Conservation (phyloP, 2,113 vertebrate species). For the Formicarius rufipectus region DNA sequence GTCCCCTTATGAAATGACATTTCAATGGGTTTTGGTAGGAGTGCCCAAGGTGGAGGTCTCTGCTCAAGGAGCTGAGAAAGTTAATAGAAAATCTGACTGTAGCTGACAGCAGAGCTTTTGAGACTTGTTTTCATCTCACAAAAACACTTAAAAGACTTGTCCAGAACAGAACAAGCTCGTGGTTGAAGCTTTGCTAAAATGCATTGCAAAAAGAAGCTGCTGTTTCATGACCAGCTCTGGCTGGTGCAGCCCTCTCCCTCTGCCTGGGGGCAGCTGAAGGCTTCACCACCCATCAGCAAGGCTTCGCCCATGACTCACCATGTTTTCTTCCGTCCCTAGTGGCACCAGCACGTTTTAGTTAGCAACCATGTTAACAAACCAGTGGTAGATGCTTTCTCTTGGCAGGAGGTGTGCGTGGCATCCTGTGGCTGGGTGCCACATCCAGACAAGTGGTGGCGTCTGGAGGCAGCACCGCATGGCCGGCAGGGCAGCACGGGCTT, state of each 20-base stretch:
- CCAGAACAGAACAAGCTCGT: neutral
- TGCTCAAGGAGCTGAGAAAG: neutral
- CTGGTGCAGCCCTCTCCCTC: neutral
- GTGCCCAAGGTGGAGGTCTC: neutral
- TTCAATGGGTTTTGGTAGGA: neutral
- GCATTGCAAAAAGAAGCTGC: neutral
- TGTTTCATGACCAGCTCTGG: accelerated
- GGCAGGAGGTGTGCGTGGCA: neutral
- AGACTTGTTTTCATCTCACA: neutral
- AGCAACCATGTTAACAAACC: neutral
- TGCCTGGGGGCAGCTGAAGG: neutral
- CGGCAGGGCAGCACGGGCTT: accelerated
- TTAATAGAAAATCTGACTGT: neutral
- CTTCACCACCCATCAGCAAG: neutral
- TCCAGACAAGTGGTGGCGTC: neutral
- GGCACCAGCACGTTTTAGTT: neutral
- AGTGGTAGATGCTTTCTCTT: neutral
- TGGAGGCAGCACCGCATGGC: neutral
- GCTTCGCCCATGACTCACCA: accelerated
- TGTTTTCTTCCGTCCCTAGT: neutral
- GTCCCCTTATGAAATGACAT: neutral
- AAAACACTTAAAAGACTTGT: neutral
- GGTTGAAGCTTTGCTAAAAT: neutral
- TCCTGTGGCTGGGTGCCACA: neutral
- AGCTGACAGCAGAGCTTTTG: neutral